These are phyloP conservation scores for Pocillopora grandis DNA, from an alignment of 92 coral and sea anemone genomes.

Conservation along the genomic window DNA sequence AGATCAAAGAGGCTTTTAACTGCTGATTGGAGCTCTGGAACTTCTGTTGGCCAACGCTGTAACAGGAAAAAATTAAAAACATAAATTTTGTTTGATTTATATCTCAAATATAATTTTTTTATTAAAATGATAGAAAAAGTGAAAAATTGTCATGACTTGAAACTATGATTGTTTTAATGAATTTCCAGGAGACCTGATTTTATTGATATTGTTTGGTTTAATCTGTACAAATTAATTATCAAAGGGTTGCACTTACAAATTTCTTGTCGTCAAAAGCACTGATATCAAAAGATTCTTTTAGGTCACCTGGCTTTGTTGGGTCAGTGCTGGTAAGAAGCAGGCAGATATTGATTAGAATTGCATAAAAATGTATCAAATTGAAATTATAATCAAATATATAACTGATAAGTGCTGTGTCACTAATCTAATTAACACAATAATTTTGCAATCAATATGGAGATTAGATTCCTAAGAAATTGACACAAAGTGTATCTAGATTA, in stretches of 20 bases:
- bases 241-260: slow-evolving; percentile 40
- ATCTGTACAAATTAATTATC: too few species aligned
- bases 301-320: slow-evolving; percentile 76
- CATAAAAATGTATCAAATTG: too few species aligned
- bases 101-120: background rate
- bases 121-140: background rate
- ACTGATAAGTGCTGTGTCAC: too few species aligned
- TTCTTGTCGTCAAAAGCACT: slow-evolving; percentile 49
- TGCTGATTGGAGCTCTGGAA: slow-evolving; percentile 55
- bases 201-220: too few species aligned
- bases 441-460: too few species aligned
- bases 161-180: background rate
- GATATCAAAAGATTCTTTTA: slow-evolving; percentile 83
- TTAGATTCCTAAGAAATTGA: too few species aligned
- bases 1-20: slow-evolving; percentile 45
- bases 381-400: too few species aligned
- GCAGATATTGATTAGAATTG: background rate
- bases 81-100: background rate
- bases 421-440: too few species aligned
- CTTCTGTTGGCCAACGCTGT: slow-evolving; percentile 58
- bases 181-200: too few species aligned
- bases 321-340: slow-evolving; percentile 51
- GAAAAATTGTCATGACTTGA: background rate
- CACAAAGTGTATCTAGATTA: too few species aligned
- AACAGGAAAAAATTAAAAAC: background rate